A percentile compares a stretch with the other conserved stretches of the same genome.
Conservation (phyloP, 2,888 invertebrate species). For the Agriopis leucophaearia region DNA sequence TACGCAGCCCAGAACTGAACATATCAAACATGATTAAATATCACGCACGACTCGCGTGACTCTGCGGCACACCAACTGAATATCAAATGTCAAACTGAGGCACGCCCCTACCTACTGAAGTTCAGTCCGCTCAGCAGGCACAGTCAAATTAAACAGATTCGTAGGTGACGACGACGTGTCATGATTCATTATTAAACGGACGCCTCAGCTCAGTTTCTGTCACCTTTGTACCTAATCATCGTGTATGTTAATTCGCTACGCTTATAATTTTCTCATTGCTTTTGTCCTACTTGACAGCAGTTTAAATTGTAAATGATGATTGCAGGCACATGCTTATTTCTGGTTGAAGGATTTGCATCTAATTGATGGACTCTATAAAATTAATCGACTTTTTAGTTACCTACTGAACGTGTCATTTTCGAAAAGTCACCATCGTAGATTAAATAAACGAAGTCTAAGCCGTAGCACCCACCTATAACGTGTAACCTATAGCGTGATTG, state of each 20-base stretch:
- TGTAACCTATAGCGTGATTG: too few relatives aligned
- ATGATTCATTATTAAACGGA: conserved; percentile 33
- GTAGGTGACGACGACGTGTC: conserved; percentile 25
- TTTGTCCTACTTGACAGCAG: conserved; percentile 11
- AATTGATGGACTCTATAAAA: conserved; percentile 19
- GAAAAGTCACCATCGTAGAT: background rate
- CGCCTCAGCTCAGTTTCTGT: conserved; percentile 17
- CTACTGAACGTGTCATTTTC: conserved; percentile 1
- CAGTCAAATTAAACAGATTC: conserved; percentile 24
- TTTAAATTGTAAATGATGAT: conserved; percentile 15
- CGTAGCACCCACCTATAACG: too few relatives aligned
- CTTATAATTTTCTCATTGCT: conserved; percentile 18
- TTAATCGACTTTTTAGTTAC: conserved; percentile 14
- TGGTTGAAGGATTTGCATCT: conserved; percentile 13
- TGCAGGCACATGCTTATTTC: conserved; percentile 16
- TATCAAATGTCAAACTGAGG: conserved; percentile 60
- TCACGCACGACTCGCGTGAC: conserved; percentile 65
- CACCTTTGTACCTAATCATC: conserved; percentile 13
- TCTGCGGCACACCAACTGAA: conserved; percentile 49
- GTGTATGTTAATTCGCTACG: conserved; percentile 3
- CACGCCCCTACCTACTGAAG: conserved; percentile 45
- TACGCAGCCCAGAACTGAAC: conserved; percentile 95
- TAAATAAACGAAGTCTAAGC: too few relatives aligned
- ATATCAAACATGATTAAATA: conserved; percentile 69
- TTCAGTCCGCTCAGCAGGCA: conserved; percentile 18